Evolutionary conservation across 1,140 invertebrate species (phyloP).

Genomic region (Drosophila littoralis): DNA sequence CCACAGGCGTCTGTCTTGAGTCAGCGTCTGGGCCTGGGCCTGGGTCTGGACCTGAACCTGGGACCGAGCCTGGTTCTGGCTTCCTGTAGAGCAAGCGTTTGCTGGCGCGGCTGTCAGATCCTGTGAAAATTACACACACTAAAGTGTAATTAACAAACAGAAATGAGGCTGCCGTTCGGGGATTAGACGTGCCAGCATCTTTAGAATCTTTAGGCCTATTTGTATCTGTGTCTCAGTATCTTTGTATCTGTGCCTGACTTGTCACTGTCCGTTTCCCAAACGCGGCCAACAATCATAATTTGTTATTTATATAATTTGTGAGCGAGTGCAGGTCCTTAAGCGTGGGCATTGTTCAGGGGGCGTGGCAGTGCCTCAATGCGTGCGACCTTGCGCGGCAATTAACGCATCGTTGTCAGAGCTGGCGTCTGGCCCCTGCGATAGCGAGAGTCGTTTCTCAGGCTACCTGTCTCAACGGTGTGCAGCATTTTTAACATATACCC

Average conservation of each 20-base stretch:
- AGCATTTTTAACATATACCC: conserved; percentile 37
- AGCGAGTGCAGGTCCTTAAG: conserved; percentile 19
- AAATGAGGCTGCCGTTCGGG: conserved; percentile 76
- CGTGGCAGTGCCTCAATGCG: conserved; percentile 19
- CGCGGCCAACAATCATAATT: conserved; percentile 41
- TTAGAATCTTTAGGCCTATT: conserved; percentile 39
- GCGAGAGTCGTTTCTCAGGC: not conserved
- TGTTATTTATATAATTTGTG: conserved; percentile 47
- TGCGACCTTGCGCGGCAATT: conserved; percentile 70
- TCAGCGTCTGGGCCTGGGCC: not conserved
- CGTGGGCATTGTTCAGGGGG: not conserved
- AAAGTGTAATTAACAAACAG: conserved; percentile 80
- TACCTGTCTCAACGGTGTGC: conserved; percentile 14
- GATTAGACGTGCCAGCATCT: conserved; percentile 66
- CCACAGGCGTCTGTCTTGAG: not conserved
- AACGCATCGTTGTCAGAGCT: conserved; percentile 45
- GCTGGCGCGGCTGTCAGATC: conserved; percentile 51
- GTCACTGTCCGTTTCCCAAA: conserved; percentile 64
- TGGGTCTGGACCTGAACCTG: not conserved
- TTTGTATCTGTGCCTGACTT: conserved; percentile 16
- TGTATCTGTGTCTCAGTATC: conserved; percentile 20
- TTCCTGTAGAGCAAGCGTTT: conserved; percentile 58
- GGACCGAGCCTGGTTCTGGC: conserved; percentile 24
- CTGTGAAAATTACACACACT: conserved; percentile 79
- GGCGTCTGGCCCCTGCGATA: not conserved